These are phyloP conservation scores for Orthonyx spaldingii DNA, from an alignment of 2,113 vertebrate genomes.

Conservation along the genomic window DNA sequence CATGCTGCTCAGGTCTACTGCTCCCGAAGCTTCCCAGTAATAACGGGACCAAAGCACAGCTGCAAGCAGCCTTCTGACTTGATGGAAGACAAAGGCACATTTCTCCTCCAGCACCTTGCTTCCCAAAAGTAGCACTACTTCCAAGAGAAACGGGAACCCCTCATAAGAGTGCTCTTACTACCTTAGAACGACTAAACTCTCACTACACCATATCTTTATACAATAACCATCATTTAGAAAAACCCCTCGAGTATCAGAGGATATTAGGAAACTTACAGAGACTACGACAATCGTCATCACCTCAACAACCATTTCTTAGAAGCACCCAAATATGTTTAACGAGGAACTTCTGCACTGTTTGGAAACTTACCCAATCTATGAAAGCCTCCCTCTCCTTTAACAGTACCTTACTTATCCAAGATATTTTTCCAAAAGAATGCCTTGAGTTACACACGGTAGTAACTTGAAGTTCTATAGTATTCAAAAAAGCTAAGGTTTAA, in stretches of 20 bases:
- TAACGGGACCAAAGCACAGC: neutral
- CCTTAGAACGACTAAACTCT: neutral
- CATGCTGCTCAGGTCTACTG: neutral
- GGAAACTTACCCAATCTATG: neutral
- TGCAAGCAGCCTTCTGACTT: neutral
- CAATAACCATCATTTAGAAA: neutral
- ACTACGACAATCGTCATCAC: neutral
- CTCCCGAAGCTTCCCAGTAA: neutral
- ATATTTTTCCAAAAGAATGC: neutral
- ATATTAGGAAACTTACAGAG: neutral
- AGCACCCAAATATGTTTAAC: neutral
- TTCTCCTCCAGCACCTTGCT: neutral
- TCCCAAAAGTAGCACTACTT: neutral
- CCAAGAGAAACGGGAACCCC: neutral
- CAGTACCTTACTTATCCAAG: neutral
- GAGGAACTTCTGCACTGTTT: neutral
- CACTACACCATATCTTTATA: neutral
- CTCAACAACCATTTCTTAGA: neutral
- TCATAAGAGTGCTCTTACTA: neutral
- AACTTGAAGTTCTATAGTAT: neutral
- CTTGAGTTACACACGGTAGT: neutral
- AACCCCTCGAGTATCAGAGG: fast-evolving
- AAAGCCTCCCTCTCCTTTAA: neutral
- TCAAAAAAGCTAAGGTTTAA: neutral
- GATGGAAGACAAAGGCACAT: neutral